Percentiles rank a stretch among this genome's conserved stretches.
Conservation (phyloP, 2,888 invertebrate species). For the Bombyx huttoni region DNA sequence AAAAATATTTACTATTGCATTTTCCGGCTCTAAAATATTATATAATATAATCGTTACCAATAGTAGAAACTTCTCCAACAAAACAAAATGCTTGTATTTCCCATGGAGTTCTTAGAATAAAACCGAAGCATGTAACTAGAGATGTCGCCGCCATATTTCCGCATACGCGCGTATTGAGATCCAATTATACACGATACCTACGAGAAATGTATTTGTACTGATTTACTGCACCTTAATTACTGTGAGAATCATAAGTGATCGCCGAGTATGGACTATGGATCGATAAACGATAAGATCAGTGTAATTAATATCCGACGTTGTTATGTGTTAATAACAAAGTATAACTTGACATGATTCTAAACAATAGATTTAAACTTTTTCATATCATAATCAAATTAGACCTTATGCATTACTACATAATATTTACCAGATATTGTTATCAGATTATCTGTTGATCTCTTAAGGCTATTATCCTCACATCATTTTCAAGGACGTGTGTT, state of each 20-base stretch:
- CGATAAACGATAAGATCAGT: not conserved
- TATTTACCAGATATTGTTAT: too few relatives aligned
- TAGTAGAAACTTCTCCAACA: not conserved
- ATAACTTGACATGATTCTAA: too few relatives aligned
- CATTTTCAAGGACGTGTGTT: too few relatives aligned
- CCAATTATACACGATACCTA: slow-evolving; percentile 64
- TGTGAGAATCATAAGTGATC: slow-evolving; percentile 48
- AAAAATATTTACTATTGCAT: too few relatives aligned
- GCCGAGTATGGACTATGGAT: slow-evolving; percentile 5
- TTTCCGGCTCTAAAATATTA: too few relatives aligned
- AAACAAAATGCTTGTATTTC: slow-evolving; percentile 20
- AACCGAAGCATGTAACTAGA: slow-evolving; percentile 64
- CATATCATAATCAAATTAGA: too few relatives aligned
- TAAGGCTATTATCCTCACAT: too few relatives aligned
- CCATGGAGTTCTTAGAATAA: slow-evolving; percentile 65
- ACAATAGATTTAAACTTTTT: too few relatives aligned
- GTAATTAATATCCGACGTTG: too few relatives aligned
- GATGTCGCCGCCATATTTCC: slow-evolving; percentile 57
- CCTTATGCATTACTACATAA: too few relatives aligned
- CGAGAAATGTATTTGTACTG: slow-evolving; percentile 55
- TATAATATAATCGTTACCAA: not conserved
- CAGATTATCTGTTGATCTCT: too few relatives aligned
- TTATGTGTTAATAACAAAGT: too few relatives aligned
- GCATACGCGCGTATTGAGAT: slow-evolving; percentile 65
- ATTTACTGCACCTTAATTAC: slow-evolving; percentile 49